phyloP scores from a whole-genome alignment of 2,888 invertebrate species.

The Drosophila melanocephala region DNA sequence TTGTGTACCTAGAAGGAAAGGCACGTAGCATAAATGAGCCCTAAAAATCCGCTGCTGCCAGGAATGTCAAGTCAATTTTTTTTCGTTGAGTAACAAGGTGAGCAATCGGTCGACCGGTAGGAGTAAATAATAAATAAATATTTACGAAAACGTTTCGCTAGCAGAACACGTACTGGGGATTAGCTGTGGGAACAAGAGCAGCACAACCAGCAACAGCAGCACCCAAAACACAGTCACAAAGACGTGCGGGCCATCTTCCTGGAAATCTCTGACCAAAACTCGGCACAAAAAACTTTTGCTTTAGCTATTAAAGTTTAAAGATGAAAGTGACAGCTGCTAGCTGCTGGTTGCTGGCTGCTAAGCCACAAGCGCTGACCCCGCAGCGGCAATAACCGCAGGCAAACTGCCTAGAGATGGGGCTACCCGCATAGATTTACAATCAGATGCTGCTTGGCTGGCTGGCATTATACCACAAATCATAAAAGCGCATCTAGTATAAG shows the following conservation, averaged over 20 bases:
- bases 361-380: conserved; percentile 48
- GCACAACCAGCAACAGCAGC: conserved; percentile 22
- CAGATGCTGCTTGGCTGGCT: conserved; percentile 51
- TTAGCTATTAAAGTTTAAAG: conserved; percentile 73
- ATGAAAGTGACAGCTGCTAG: conserved; percentile 73
- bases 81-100: conserved; percentile 56
- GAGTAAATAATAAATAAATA: conserved; percentile 79
- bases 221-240: conserved; percentile 36
- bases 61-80: conserved; percentile 65
- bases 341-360: conserved; percentile 8
- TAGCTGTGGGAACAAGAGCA: conserved; percentile 52
- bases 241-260: conserved; percentile 58
- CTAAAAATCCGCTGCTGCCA: conserved; percentile 47
- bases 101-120: conserved; percentile 46
- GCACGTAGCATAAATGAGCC: conserved; percentile 68
- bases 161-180: conserved; percentile 76
- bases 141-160: conserved; percentile 73
- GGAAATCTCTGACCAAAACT: conserved; percentile 62
- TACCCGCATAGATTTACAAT: conserved; percentile 77
- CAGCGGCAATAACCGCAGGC: conserved; percentile 52
- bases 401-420: conserved; percentile 18
- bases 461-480: conserved; percentile 75
- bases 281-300: conserved; percentile 57
- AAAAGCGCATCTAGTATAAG: conserved; percentile 68
- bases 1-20: conserved; percentile 43